phyloP scores from a whole-genome alignment of 2,113 vertebrate species.

The Thunnus maccoyii region DNA sequence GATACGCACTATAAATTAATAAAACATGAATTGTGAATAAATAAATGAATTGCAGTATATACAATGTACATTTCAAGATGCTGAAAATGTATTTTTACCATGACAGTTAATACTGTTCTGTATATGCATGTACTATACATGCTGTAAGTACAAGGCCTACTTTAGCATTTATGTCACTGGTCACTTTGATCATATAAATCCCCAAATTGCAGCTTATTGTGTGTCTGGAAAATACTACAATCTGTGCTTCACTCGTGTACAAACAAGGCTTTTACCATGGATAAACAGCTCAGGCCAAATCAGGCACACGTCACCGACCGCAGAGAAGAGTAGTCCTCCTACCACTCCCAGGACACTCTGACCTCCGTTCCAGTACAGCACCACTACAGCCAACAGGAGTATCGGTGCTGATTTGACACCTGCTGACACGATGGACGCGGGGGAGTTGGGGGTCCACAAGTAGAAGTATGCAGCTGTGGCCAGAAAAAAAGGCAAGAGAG shows the following conservation, averaged over 20 bases:
- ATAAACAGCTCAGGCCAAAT: conserved; percentile 89
- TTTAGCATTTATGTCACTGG: neutral
- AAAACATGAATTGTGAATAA: neutral
- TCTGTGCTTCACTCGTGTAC: neutral
- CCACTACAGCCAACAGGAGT: conserved; percentile 77
- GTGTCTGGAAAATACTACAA: neutral
- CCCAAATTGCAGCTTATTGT: neutral
- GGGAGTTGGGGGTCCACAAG: conserved; percentile 81
- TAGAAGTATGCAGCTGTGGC: conserved; percentile 81
- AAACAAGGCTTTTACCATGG: conserved; percentile 40
- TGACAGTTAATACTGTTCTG: too few species aligned
- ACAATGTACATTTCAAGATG: too few species aligned
- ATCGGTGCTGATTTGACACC: conserved; percentile 85
- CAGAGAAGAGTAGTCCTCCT: conserved; percentile 85
- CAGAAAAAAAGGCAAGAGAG: conserved; percentile 79
- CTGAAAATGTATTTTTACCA: too few species aligned
- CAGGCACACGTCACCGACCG: conserved; percentile 87
- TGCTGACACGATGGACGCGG: conserved; percentile 75
- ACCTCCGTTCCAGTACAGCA: conserved; percentile 82
- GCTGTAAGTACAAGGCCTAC: too few species aligned
- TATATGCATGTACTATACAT: too few species aligned
- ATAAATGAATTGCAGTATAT: neutral
- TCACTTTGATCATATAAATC: neutral
- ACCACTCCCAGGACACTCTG: conserved; percentile 74
- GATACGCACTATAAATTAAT: neutral